Evolutionary conservation across 2,888 invertebrate species (phyloP), one percentile per base, ranked within the genome.

Genomic region (Drosophila aldrichi): DNA sequence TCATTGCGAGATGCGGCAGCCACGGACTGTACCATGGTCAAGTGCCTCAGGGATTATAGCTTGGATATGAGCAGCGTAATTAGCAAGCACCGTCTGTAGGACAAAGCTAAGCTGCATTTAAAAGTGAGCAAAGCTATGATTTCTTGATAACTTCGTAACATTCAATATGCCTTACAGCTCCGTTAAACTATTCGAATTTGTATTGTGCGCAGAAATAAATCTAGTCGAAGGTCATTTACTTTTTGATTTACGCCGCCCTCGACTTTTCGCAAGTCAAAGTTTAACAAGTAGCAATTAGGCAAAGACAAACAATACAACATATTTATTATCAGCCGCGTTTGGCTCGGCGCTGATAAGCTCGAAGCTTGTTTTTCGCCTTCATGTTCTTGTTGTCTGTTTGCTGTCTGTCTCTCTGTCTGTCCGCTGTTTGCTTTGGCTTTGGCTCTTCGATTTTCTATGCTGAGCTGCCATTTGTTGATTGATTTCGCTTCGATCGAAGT

Each of bases 21-120:
- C n/a, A 14, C 6, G 36, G 16, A 2, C 16, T 38, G 22, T 8
- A 51, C 70, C 46, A 25, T 57, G 69, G 67, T 68, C 81, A 77
- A 77, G 86, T 82, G 73, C 66, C 52, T 70, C 63, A 51, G 54
- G 48, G 74, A 46, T 65, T 65, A 51, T 65, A 51, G 25, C 10
- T 3, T n/a, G 9, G 48, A 9, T 48, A 8, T 0, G 3, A 38
- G 44, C 10, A 6, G 12, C 20, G 49, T 14, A 48, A 48, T 29
- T 29, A 12, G n/a, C 0, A 5, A 10, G 2, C 18, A n/a, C 29
- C 29, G 29, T 7, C 8, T 8, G 29, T 2, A 29, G 0, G 48
- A 18, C 3, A 18, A 18, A 32, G 18, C 18, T 12, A 10, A 10
- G n/a, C n/a, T 18, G 10, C 9, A 18, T n/a, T n/a, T 48, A n/a